Percentiles rank a stretch among this genome's conserved stretches.
Conservation (phyloP, 1,140 invertebrate species). For the Sitobion miscanthi region DNA sequence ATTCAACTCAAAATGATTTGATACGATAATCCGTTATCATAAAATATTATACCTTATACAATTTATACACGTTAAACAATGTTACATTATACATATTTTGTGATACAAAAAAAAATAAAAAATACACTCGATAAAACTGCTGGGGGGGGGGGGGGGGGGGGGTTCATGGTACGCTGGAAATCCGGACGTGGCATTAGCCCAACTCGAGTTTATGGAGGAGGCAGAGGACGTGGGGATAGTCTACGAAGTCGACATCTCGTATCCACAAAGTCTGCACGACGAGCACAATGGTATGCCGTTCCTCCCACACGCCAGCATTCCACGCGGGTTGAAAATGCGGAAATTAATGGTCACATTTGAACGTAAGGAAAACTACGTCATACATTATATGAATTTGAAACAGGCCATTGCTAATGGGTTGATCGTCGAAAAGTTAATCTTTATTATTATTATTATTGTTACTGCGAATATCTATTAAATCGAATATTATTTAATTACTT, state of each 20-base stretch:
- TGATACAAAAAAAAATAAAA: too few relatives aligned
- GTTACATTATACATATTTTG: too few relatives aligned
- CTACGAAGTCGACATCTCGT: not conserved
- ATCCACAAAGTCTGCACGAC: conserved; percentile 58
- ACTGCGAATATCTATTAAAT: not conserved
- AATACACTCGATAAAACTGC: too few relatives aligned
- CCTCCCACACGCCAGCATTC: conserved; percentile 60
- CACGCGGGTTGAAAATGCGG: conserved; percentile 42
- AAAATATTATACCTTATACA: too few relatives aligned
- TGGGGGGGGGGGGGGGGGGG: too few relatives aligned
- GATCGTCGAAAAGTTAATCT: conserved; percentile 58
- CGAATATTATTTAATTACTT: not conserved
- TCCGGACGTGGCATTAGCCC: not conserved
- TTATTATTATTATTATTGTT: not conserved
- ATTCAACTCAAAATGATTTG: too few relatives aligned
- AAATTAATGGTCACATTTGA: conserved; percentile 59
- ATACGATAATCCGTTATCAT: too few relatives aligned
- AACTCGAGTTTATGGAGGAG: not conserved
- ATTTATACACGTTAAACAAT: too few relatives aligned
- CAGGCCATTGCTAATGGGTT: conserved; percentile 64
- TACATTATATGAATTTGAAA: conserved; percentile 66
- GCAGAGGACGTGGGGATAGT: not conserved
- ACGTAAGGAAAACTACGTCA: conserved; percentile 58
- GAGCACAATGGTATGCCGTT: conserved; percentile 63
- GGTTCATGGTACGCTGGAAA: not conserved